Evolutionary conservation across 2,113 vertebrate genomes (phyloP).

Genomic region (Cyanoramphus novaezelandiae): DNA sequence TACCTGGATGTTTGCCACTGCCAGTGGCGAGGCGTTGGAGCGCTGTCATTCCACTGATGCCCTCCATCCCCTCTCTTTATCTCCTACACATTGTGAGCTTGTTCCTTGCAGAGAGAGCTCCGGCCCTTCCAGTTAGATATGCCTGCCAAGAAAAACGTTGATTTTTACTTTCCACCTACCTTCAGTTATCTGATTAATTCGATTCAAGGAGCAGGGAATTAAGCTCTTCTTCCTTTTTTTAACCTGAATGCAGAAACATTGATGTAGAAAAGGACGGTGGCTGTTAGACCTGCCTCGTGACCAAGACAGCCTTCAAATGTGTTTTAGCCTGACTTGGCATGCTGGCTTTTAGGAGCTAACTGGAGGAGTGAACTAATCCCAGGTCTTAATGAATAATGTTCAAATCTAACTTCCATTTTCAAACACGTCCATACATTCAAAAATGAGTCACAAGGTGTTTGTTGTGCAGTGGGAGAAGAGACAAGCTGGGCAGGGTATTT

Average conservation of each 20-base stretch:
- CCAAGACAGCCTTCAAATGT: background rate
- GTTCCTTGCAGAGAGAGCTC: background rate
- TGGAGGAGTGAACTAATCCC: background rate
- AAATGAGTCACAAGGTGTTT: constrained; percentile 29
- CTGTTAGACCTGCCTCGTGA: background rate
- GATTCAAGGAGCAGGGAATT: background rate
- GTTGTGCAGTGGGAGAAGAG: constrained; percentile 43
- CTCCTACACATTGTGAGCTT: background rate
- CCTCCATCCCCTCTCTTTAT: constrained; percentile 50
- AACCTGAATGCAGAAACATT: background rate
- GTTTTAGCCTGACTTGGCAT: background rate
- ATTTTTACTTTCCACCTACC: background rate
- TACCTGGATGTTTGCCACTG: constrained; percentile 16
- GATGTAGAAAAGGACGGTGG: background rate
- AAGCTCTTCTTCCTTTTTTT: background rate
- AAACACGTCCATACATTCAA: background rate
- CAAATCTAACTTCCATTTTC: constrained; percentile 3
- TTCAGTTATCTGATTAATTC: background rate
- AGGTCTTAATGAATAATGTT: constrained; percentile 20
- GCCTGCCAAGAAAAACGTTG: constrained; percentile 23
- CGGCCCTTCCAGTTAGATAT: background rate
- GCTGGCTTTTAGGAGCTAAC: background rate
- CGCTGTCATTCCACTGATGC: background rate
- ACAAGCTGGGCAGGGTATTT: constrained; percentile 51
- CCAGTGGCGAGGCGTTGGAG: constrained; percentile 18